Base-by-base conservation (phyloP, 2,888 invertebrate genomes). In the Nephrotoma flavescens region DNA sequence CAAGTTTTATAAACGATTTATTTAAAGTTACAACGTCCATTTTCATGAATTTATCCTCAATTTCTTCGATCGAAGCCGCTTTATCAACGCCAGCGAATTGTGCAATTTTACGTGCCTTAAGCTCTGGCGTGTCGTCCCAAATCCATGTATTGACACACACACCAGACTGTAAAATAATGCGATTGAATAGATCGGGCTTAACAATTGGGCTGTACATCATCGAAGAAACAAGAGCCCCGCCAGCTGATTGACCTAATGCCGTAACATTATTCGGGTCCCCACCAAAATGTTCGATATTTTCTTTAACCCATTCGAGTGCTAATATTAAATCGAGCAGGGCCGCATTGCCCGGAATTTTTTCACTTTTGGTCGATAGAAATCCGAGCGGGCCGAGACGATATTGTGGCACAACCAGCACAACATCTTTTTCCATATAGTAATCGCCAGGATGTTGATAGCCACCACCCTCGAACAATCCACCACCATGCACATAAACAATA, bases 231-330 rank as follows among this genome's bases (percentile, higher is more conserved):
- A 93, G 91, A 4, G 90, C 91, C 0, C 91, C 92, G 6, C 93
- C 93, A 0, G 93, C 92, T 87, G 93, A 93, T 88, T 94, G 93
- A 0, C 93, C 93, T 87, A 93, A 92, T 57, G 93, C 90, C 0
- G 93, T 93, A 0, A 94, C 92, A 71, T 89, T 89, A 0, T 89
- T 87, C 9, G 92, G 91, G 89, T 93, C 92, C 3, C 94, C 94
- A 15, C 93, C 93, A 88, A 94, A 94, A 11, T 89, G 86, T 7
- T 88, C 88, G 15, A 93, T 93, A 88, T 93, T 90, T 41, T 91
- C 89, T 86, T 92, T 91, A 5, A 93, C 92, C 94, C 94, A 94
- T 85, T 92, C 88, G 41, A 94, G 88, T 0, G 93, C 93, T 84
- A 92, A 87, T 1, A 92, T 88, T 85, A 92, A 90, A 89, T 94